These are phyloP conservation scores for Buphagus erythrorhynchus DNA, from an alignment of 2,797 vertebrate species.

Conservation along the genomic window DNA sequence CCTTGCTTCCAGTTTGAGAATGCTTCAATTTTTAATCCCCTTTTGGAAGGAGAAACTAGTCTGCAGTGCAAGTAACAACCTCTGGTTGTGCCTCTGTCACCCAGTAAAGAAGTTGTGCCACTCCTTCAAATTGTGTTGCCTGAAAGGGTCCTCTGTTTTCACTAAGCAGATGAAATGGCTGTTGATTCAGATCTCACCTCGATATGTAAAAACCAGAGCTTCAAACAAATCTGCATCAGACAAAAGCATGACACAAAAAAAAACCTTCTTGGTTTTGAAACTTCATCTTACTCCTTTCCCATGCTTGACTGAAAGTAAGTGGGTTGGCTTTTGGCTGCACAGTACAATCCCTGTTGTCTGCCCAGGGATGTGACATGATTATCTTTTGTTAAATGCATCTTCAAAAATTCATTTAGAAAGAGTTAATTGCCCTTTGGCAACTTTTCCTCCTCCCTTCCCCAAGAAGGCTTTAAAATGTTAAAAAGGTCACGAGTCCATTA, in stretches of 20 bases:
- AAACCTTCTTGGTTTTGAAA: conserved; percentile 38
- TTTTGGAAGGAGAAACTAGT: background rate
- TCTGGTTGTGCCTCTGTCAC: background rate
- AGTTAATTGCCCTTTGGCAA: conserved; percentile 80
- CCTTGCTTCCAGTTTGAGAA: background rate
- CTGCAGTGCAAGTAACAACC: background rate
- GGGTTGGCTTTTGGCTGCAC: conserved; percentile 25
- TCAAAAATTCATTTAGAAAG: conserved; percentile 77
- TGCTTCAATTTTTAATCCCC: background rate
- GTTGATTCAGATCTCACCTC: background rate
- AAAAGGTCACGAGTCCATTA: conserved; percentile 79
- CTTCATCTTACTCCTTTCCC: conserved; percentile 14
- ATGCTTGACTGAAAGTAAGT: conserved; percentile 36
- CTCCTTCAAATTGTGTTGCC: background rate
- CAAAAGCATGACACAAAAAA: background rate
- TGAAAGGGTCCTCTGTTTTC: background rate
- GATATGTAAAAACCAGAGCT: background rate
- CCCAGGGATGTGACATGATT: background rate
- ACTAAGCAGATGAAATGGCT: background rate
- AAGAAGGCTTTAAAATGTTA: conserved; percentile 61
- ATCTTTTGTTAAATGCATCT: conserved; percentile 44
- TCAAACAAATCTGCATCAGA: background rate
- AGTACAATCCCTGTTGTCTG: conserved; percentile 79
- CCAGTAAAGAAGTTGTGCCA: background rate
- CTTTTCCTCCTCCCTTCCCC: conserved; percentile 47